Base-by-base conservation (phyloP, 2,888 invertebrate genomes). In the Meiosimyza platycephala region DNA sequence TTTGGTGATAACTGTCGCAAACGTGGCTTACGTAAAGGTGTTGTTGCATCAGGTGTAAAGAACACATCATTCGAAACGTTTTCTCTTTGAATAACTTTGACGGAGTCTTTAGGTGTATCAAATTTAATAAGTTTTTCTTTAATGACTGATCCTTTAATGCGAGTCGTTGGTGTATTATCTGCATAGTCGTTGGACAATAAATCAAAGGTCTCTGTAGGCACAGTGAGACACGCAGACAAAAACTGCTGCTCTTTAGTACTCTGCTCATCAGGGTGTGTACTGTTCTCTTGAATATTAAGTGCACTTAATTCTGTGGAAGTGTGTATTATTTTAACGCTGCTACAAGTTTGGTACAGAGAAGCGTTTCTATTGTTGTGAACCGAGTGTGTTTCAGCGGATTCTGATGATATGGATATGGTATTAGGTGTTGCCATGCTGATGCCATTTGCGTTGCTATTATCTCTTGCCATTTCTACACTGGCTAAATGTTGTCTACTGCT, bases 301-400 rank as follows among this genome's bases (percentile, higher is more conserved):
- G 78, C 73, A 48, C 78, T 80, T 9, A 83, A 65, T 65, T 83
- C 81, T 7, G 82, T 79, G 0, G 83, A 79, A 3, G 85, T 78
- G 1, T 83, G 80, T 16, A 86, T 82, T 33, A 86, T 85, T 75
- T 85, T 83, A 18, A 87, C 81, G 65, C 85, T 86, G 48, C 81
- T 81, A 52, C 87, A 86, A 6, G 85, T 81, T 78, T 85, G 82
- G 72, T 83, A 86, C 2, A 85, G 78, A 9, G 87, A 85, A 75
- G 40, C 40, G 40, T 40, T 40, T 9, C 79, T 78, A 0, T 75
- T 71, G 18, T 76, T 78, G 40, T 40, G 40, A 2, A 40, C 9
- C 40, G 40, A 40, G 9, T 40, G 40, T 6, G 40, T 64, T 16
- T 50, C 70, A 3, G 68, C 13, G 50, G 71, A 55, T 59, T 74